Evolutionary conservation across 2,888 invertebrate genomes (phyloP), one percentile per base, ranked within the genome.

Genomic region (Drosophila mayaguana): DNA sequence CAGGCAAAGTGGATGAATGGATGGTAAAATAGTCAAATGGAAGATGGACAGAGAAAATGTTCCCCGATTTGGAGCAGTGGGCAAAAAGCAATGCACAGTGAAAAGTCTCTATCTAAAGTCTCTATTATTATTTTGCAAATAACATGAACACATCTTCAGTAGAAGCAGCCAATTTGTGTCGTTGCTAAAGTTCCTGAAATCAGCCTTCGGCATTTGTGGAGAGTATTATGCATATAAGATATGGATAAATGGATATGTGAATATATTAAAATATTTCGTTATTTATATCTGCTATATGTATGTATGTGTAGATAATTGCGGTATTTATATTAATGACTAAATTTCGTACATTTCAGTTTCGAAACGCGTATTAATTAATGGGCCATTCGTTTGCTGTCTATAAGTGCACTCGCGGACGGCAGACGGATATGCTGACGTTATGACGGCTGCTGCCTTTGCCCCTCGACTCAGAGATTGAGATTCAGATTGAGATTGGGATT

Each of bases 351-450:
- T 28, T 43, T 45, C 32, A 14, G 11, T 48, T 36, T 38, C 42
- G 55, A 51, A 51, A 51, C 34, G 48, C 42, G 43, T 54, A 40
- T 48, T 59, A 66, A 66, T 75, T 68, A 75, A 63, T 60, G 63
- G 36, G 11, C 54, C 11, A 40, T 43, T 67, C 40, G n/a, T 61
- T 40, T 43, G 48, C 43, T 43, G 34, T 50, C 56, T 63, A 43
- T 38, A 70, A 53, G 18, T 66, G 62, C 74, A 66, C 48, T n/a
- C 42, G 18, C 38, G 6, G 59, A 14, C 16, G 63, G 38, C 16
- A 48, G 38, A 14, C 46, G 34, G 14, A 46, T 25, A 25, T 25
- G 54, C 28, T 54, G 38, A 63, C 36, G 50, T 42, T 61, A 40
- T 53, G n/a, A 40, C 36, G n/a, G 42, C 20, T 16, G 32, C 11